Conservation (phyloP, 2,113 vertebrate species). For the Hippocampus barbouri region DNA sequence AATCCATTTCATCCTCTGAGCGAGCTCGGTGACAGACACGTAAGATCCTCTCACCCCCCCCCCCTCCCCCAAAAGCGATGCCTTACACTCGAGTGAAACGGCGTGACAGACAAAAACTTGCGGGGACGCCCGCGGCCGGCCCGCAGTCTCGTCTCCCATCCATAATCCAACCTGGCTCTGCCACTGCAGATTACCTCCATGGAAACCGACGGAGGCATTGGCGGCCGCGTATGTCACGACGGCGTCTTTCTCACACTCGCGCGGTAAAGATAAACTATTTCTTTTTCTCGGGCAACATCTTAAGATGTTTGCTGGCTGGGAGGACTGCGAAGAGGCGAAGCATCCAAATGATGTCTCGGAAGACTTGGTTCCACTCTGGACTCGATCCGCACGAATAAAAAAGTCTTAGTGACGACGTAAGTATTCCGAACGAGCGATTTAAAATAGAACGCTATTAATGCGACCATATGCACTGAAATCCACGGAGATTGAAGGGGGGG, state of each 20-base stretch:
- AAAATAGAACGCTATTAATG: conserved; percentile 31
- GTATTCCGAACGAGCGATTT: conserved; percentile 35
- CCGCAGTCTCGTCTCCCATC: conserved; percentile 40
- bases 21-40: conserved; percentile 55
- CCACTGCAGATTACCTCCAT: conserved; percentile 56
- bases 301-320: conserved; percentile 1
- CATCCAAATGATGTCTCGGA: conserved; percentile 22
- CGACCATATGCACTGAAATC: conserved; percentile 11
- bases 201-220: conserved; percentile 46
- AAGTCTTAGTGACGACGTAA: conserved; percentile 50
- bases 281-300: not conserved
- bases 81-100: conserved; percentile 40
- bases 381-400: conserved; percentile 31
- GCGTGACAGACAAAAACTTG: conserved; percentile 61
- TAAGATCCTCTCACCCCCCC: conserved; percentile 48
- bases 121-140: conserved; percentile 58
- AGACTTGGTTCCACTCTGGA: conserved; percentile 19
- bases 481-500: not conserved
- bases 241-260: conserved; percentile 29
- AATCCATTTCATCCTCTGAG: conserved; percentile 56
- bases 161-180: conserved; percentile 54
- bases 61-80: conserved; percentile 33
- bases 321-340: conserved; percentile 31
- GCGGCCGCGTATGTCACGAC: conserved; percentile 56
- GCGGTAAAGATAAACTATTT: conserved; percentile 41